phyloP scores from a whole-genome alignment of 2,113 vertebrate genomes.

The Microcebus murinus region DNA sequence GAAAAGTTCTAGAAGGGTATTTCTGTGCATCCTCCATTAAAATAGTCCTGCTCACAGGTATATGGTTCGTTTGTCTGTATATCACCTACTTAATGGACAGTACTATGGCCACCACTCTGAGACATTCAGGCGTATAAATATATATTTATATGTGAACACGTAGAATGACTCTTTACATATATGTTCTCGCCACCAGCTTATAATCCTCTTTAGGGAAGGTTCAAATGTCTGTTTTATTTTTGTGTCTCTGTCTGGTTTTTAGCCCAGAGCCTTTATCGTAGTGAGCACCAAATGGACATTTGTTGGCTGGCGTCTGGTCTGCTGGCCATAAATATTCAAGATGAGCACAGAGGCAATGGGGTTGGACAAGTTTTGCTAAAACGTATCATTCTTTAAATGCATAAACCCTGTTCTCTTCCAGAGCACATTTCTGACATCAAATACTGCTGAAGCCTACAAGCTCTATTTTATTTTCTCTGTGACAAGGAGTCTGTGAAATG shows the following conservation, averaged over 20 bases:
- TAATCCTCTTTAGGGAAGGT: neutral
- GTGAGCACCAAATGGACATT: neutral
- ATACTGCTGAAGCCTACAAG: neutral
- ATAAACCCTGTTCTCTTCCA: neutral
- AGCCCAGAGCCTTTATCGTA: neutral
- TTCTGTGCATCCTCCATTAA: neutral
- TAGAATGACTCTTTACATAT: neutral
- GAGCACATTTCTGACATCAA: neutral
- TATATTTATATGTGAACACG: neutral
- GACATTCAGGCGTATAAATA: neutral
- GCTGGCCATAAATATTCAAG: neutral
- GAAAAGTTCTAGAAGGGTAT: neutral
- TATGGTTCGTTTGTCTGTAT: neutral
- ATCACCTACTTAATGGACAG: neutral
- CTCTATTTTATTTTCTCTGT: neutral
- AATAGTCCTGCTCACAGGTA: neutral
- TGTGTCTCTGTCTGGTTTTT: neutral
- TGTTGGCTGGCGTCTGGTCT: neutral
- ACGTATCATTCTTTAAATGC: neutral
- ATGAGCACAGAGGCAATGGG: neutral
- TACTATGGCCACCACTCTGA: neutral
- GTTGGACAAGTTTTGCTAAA: neutral
- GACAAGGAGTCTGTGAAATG: accelerated
- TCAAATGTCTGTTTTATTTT: neutral
- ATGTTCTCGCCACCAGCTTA: neutral